Percentiles rank a stretch among this genome's conserved stretches.
phyloP scores from a whole-genome alignment of 2,888 invertebrate genomes.

The Phortica magna region DNA sequence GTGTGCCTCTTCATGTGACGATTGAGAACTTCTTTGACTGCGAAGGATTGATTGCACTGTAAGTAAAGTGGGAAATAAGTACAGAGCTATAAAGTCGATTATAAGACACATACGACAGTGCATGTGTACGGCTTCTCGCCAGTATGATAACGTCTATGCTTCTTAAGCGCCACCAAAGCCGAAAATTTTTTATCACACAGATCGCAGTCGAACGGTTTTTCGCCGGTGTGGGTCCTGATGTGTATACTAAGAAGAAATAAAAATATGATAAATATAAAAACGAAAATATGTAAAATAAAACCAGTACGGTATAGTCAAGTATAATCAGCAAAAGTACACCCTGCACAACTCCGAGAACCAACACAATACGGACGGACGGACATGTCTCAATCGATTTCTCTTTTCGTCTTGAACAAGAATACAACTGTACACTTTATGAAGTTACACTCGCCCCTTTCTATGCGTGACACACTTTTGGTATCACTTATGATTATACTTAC shows the following conservation, averaged over 20 bases:
- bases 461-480: no score
- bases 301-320: background rate
- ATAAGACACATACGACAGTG: conserved; percentile 79
- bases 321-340: background rate
- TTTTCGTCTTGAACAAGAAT: no score
- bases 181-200: conserved; percentile 84
- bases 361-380: background rate
- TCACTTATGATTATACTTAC: no score
- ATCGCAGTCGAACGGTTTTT: conserved; percentile 85
- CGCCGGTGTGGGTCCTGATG: conserved; percentile 83
- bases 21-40: conserved; percentile 89
- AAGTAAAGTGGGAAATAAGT: conserved; percentile 15
- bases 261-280: conserved; percentile 26
- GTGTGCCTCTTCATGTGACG: conserved; percentile 86
- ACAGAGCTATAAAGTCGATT: conserved; percentile 25
- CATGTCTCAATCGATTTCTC: background rate
- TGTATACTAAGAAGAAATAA: conserved; percentile 79
- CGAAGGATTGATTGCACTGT: conserved; percentile 88
- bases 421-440: no score
- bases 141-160: conserved; percentile 83
- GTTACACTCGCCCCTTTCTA: no score
- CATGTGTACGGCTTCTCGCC: conserved; percentile 85
- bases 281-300: background rate
- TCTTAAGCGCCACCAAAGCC: conserved; percentile 86
- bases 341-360: background rate